Conservation (phyloP, 2,797 vertebrate species). For the Craterocephalus amniculus region DNA sequence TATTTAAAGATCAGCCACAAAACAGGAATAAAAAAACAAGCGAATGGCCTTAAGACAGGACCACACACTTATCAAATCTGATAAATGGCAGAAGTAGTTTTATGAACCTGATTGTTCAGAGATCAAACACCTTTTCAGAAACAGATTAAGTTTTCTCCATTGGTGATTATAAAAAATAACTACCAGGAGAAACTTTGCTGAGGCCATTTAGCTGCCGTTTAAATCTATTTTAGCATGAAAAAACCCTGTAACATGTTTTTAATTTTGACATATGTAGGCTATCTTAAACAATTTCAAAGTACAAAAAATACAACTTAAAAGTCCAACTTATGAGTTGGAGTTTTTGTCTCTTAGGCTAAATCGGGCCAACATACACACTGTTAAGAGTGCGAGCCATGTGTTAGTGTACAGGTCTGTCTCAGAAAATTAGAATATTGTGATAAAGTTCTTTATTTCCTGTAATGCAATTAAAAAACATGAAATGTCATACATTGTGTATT, state of each 20-base stretch:
- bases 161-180: conserved; percentile 2
- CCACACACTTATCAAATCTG: conserved; percentile 33
- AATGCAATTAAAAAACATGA: too few relatives aligned
- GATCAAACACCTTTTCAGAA: not conserved
- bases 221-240: conserved; percentile 7
- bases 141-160: not conserved
- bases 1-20: conserved; percentile 54
- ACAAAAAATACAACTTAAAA: conserved; percentile 44
- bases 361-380: conserved; percentile 31
- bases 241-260: conserved; percentile 1
- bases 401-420: too few relatives aligned
- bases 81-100: conserved; percentile 4
- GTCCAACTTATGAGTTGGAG: conserved; percentile 38
- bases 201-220: conserved; percentile 4
- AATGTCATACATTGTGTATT: too few relatives aligned
- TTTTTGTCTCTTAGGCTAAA: conserved; percentile 17
- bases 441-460: too few relatives aligned
- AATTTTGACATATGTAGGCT: conserved; percentile 35
- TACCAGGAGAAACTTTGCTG: not conserved
- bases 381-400: conserved; percentile 31
- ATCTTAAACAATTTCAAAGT: conserved; percentile 42
- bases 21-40: conserved; percentile 26
- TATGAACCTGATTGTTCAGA: conserved; percentile 3
- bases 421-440: too few relatives aligned
- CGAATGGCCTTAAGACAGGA: conserved; percentile 17